Evolutionary conservation across 2,797 vertebrate genomes (phyloP).

Genomic region (Pagetopsis macropterus): DNA sequence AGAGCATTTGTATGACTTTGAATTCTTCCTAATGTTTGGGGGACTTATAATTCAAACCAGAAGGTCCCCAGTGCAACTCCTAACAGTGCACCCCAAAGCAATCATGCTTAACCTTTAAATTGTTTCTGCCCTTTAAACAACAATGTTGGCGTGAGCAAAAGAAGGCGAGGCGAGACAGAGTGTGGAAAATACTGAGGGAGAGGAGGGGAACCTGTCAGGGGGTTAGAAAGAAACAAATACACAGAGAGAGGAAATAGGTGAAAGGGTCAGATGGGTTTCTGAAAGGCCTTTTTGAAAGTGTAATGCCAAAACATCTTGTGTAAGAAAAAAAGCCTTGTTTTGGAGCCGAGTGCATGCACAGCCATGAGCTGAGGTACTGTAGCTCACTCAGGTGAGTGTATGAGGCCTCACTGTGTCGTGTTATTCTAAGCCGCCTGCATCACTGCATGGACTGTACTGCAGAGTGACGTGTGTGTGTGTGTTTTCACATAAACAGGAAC

Average conservation of each 20-base stretch:
- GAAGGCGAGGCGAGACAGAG: conserved; percentile 9
- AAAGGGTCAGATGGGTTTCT: conserved; percentile 65
- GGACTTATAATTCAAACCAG: conserved; percentile 54
- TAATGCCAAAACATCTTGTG: conserved; percentile 60
- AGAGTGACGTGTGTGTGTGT: conserved; percentile 44
- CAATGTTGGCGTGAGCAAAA: conserved; percentile 19
- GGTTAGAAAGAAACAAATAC: neutral
- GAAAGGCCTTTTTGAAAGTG: conserved; percentile 73
- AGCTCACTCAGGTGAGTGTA: conserved; percentile 45
- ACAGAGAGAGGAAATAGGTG: conserved; percentile 43
- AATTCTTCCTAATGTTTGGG: conserved; percentile 11
- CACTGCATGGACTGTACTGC: conserved; percentile 61
- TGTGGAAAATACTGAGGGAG: conserved; percentile 26
- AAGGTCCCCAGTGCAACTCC: conserved; percentile 38
- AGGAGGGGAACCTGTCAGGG: conserved; percentile 11
- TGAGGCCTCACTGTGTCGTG: conserved; percentile 55
- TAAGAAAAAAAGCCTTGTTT: conserved; percentile 60
- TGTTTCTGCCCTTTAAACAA: conserved; percentile 47
- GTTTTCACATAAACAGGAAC: conserved; percentile 79
- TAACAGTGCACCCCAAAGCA: conserved; percentile 17
- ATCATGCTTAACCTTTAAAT: conserved; percentile 47
- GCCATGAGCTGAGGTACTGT: conserved; percentile 46
- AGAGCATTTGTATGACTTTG: conserved; percentile 3
- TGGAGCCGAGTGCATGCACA: conserved; percentile 21
- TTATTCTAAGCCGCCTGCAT: conserved; percentile 73